A percentile compares a stretch with the other conserved stretches of the same genome.
Evolutionary conservation across 2,888 invertebrate genomes (phyloP).

Genomic region (Electrophaes corylata): DNA sequence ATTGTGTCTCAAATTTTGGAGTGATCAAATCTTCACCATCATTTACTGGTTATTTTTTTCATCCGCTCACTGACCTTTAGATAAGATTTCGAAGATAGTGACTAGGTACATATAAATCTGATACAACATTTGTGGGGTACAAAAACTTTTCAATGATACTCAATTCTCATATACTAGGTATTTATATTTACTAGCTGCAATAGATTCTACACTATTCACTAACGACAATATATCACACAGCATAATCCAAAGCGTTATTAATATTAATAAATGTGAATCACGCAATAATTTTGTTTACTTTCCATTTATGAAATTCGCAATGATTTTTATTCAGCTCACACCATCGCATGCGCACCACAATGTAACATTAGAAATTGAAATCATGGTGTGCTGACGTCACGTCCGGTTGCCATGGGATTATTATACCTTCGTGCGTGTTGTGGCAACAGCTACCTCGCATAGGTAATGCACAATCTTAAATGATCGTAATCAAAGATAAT

Average conservation of each 20-base stretch:
- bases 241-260: conserved; percentile 5
- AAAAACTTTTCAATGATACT: no score
- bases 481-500: conserved; percentile 15
- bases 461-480: conserved; percentile 3
- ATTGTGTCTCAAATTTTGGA: background rate
- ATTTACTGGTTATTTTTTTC: no score
- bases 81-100: no score
- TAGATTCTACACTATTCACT: background rate
- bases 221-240: background rate
- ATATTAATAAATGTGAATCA: conserved; percentile 21
- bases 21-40: background rate
- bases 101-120: no score
- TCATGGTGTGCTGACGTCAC: conserved; percentile 54
- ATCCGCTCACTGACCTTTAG: no score
- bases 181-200: no score
- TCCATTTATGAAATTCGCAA: conserved; percentile 33
- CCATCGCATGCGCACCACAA: conserved; percentile 55
- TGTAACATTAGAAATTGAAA: conserved; percentile 57
- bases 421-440: conserved; percentile 28
- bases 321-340: conserved; percentile 36
- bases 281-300: conserved; percentile 36
- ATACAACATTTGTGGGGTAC: no score
- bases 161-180: no score
- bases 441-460: conserved; percentile 12
- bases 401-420: conserved; percentile 49